A percentile compares a stretch with the other conserved stretches of the same genome.
Conservation (phyloP, 1,140 invertebrate species). For the Rhyzopertha dominica region DNA sequence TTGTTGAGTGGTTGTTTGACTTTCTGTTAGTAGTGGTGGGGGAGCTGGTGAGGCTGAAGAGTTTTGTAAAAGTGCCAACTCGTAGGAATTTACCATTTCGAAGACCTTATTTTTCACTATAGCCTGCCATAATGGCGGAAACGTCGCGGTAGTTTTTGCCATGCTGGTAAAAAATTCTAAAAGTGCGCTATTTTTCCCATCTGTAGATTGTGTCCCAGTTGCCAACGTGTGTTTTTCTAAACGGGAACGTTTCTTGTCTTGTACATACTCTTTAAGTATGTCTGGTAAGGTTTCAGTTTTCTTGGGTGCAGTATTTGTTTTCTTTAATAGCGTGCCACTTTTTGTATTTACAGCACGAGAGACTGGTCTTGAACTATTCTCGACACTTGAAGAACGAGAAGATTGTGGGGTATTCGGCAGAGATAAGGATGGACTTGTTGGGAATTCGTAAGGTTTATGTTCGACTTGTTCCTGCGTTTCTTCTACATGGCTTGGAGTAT, state of each 20-base stretch:
- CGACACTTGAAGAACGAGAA: constrained; percentile 9
- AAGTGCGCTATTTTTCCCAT: constrained; percentile 11
- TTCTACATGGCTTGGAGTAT: constrained; percentile 9
- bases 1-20: too few species aligned
- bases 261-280: constrained; percentile 14
- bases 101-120: constrained; percentile 14
- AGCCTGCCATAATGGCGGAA: constrained; percentile 16
- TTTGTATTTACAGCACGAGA: constrained; percentile 10
- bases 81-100: constrained; percentile 15
- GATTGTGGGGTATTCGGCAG: constrained; percentile 12
- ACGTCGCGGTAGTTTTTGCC: constrained; percentile 13
- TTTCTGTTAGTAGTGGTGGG: constrained; percentile 14
- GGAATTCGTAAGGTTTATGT: constrained; percentile 8
- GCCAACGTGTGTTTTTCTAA: constrained; percentile 14
- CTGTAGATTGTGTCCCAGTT: constrained; percentile 9
- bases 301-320: constrained; percentile 11
- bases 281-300: constrained; percentile 17
- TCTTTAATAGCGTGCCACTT: constrained; percentile 5
- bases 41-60: constrained; percentile 13
- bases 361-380: neutral
- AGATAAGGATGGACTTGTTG: constrained; percentile 12
- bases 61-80: constrained; percentile 14
- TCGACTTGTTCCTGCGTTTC: constrained; percentile 10
- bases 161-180: constrained; percentile 16
- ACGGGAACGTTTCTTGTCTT: constrained; percentile 13